Base-by-base conservation (phyloP, 2,888 invertebrate genomes). In the Callimorpha dominula region DNA sequence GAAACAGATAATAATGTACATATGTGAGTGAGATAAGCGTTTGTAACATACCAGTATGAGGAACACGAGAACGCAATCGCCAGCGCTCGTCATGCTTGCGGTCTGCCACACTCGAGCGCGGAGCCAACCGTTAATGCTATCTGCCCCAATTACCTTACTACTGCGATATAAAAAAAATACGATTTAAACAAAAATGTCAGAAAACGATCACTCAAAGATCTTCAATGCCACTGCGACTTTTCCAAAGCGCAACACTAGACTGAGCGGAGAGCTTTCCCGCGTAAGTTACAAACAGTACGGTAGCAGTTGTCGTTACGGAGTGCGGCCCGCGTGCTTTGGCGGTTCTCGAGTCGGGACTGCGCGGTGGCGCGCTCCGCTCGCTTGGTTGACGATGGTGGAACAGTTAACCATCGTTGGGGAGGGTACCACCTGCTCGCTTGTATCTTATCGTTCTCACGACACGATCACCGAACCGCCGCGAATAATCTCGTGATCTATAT, bases 121-220 rank as follows among this genome's bases (percentile, higher is more conserved):
- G 94, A 93, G 87, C 92, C 94, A 92, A 95, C 95, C 95, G 95
- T 95, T 95, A 95, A 94, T 89, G 88, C 91, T 95, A 93, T 95
- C 93, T 95, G 95, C 95, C 95, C 95, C 95, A 95, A 95, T 95
- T 95, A 95, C 93, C 90, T 92, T 93, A 91, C 93, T 89, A 88
- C 88, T 87, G 87, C 88, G 87, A 88, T 89, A 90, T 84, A 85
- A 86, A 89, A 93, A 94, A 93, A 69, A 85, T 79, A 81, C 81
- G 79, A 80, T 79, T 75, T 65, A 65, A 72, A 78, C 63, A 66
- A 70, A 52, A 66, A 72, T 72, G 74, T 73, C 75, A 82, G 79
- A 76, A 75, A 85, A 81, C 76, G 80, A 81, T 77, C 85, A 88
- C 85, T 85, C 68, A 73, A 74, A 78, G 68, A 79, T 82, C 75